Base-by-base conservation (phyloP, 1,140 invertebrate genomes). In the Trachymyrmex septentrionalis region DNA sequence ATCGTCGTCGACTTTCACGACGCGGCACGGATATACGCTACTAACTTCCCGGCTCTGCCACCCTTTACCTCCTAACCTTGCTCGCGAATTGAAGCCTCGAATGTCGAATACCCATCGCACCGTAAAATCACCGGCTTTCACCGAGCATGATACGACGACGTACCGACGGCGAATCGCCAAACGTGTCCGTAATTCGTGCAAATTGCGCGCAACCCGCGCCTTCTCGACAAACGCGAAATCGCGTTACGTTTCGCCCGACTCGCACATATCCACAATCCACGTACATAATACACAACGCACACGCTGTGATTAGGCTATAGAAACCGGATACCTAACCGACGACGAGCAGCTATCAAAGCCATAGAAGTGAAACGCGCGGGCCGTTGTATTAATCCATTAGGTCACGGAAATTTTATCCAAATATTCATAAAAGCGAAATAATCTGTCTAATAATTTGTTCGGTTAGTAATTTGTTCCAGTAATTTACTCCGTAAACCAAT, bases 61-160 rank as follows among this genome's bases (percentile, higher is more conserved):
- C 78, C 78, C 78, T 81, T 81, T 81, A 81, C 78, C 78, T 81
- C 66, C 66, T 81, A 81, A 81, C 67, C 75, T 84, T 85, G 34
- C 48, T 30, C 55, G 72, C 61, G 53, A 87, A 87, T 87, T 64
- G 48, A 72, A 57, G 30, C 50, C 55, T n/a, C 64, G 75, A 63
- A 69, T 30, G 64, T 57, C 24, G 66, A 80, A 38, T 38, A 7
- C 55, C 24, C 53, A 12, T 53, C 30, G 16, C 48, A n/a, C 76
- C 88, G 87, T 89, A 86, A 88, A 89, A 89, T 88, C 86, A 57
- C 24, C 81, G 71, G 88, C 87, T 89, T 89, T 88, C 82, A 86
- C 87, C 87, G 88, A 75, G 69, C 44, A 48, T 61, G 50, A 78
- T 44, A 50, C 57, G 48, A 57, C 78, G 61, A 57, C 19, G 59